Base-by-base conservation (phyloP, 2,888 invertebrate species). In the Drosophila antonietae region DNA sequence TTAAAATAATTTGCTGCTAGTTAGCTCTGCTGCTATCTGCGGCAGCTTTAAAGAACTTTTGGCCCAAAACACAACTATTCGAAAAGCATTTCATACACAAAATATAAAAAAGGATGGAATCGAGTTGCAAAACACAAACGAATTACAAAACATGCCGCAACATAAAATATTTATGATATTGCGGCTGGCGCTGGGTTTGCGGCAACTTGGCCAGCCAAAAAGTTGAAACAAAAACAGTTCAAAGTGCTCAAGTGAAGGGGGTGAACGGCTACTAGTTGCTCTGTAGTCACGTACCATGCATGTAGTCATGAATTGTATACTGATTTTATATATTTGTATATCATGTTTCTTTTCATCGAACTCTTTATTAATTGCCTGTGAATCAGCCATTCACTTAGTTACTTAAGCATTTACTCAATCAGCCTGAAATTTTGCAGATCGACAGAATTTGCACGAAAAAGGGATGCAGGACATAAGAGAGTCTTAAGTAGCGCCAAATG, bases 81-180 rank as follows among this genome's bases (percentile, higher is more conserved):
- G 12, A 57, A 68, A 69, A 63, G 41, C 69, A 66, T 74, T 68
- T 66, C 28, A 61, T 23, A 52, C 33, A 51, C 41, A 44, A 35
- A 52, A 49, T 10, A 41, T 14, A 12, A 7, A 44, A 20, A 14
- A 46, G 28, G 18, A 35, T 14, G n/a, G 23, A 72, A 72, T 52
- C 47, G 68, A 68, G 70, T 60, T 69, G 28, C 73, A 68, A 68
- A 61, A 62, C 68, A 68, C 73, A 59, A 73, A 55, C 71, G 49
- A 69, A 78, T 67, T 66, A 67, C 60, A 78, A 78, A 72, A 68
- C 78, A 61, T 69, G 71, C 88, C 83, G 73, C 83, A 85, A 78
- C 69, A 83, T 85, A 81, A 88, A 85, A 83, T 86, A 85, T 85
- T 88, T 85, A 88, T 86, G 81, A 86, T 86, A 70, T 78, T 84